Evolutionary conservation across 1,140 invertebrate genomes (phyloP).

Genomic region (Sycophaga agraensis): DNA sequence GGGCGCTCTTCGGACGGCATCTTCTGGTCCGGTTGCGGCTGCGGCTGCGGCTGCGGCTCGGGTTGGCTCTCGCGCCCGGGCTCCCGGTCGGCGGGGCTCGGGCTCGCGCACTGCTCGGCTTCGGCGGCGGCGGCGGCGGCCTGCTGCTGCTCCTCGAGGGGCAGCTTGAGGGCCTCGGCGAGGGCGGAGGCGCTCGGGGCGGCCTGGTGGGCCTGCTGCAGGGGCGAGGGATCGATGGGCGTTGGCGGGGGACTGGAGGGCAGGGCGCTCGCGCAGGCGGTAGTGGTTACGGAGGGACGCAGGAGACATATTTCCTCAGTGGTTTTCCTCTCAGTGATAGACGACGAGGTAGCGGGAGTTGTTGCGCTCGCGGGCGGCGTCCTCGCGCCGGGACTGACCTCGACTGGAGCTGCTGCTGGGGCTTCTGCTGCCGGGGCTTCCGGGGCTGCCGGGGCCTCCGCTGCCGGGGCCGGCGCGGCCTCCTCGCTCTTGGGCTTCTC

Average conservation of each 20-base stretch:
- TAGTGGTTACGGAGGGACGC: slow-evolving; percentile 31
- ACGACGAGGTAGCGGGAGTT: slow-evolving; percentile 37
- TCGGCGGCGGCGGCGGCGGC: background rate
- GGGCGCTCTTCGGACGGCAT: too few species aligned
- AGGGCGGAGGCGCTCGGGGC: slow-evolving; percentile 46
- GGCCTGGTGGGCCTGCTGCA: slow-evolving; percentile 53
- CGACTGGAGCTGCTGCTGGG: slow-evolving; percentile 31
- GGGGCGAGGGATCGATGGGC: slow-evolving; percentile 53
- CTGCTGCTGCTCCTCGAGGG: slow-evolving; percentile 22
- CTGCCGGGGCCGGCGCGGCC: slow-evolving; percentile 37
- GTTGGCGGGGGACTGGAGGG: slow-evolving; percentile 55
- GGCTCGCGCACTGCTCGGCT: background rate
- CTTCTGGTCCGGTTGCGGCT: too few species aligned
- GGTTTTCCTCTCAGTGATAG: slow-evolving; percentile 58
- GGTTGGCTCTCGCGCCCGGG: slow-evolving; percentile 41
- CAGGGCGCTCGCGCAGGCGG: background rate
- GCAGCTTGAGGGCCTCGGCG: slow-evolving; percentile 47
- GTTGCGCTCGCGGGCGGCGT: slow-evolving; percentile 9
- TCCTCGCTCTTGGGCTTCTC: slow-evolving; percentile 34
- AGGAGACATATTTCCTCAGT: slow-evolving; percentile 46
- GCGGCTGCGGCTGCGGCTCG: slow-evolving; percentile 30
- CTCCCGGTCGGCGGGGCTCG: slow-evolving; percentile 35
- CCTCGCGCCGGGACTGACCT: slow-evolving; percentile 49
- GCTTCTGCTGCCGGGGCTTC: slow-evolving; percentile 6
- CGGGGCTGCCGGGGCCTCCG: slow-evolving; percentile 30